phyloP scores from a whole-genome alignment of 2,113 vertebrate genomes.

The Scolopax mira region DNA sequence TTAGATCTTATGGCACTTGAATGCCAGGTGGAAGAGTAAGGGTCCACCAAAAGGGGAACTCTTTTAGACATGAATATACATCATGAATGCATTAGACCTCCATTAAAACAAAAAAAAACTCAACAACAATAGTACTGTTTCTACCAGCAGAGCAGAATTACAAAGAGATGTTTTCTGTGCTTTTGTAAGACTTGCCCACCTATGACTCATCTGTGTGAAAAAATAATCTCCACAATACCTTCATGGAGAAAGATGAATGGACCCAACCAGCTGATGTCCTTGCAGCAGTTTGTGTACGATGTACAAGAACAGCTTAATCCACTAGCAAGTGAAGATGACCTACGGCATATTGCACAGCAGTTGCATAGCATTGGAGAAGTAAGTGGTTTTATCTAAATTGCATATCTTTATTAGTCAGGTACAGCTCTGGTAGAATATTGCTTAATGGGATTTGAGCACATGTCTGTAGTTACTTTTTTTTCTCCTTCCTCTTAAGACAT shows the following conservation, averaged over 20 bases:
- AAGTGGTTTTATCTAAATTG: conserved; percentile 26
- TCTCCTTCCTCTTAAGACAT: not conserved
- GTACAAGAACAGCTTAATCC: conserved; percentile 96
- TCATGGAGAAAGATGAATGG: conserved; percentile 92
- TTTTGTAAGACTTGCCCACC: conserved; percentile 82
- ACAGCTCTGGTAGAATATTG: not conserved
- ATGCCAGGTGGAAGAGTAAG: not conserved
- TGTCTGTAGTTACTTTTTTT: not conserved
- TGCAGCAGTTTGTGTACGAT: conserved; percentile 93
- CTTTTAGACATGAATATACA: not conserved
- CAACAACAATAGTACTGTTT: not conserved
- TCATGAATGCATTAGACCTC: not conserved
- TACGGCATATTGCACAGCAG: conserved; percentile 86
- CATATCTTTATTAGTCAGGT: not conserved
- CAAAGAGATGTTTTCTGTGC: not conserved
- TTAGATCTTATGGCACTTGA: not conserved
- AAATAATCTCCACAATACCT: conserved; percentile 85
- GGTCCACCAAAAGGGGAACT: not conserved
- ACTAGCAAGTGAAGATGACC: conserved; percentile 89
- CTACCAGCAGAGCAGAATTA: not conserved
- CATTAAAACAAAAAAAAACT: not conserved
- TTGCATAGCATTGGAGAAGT: conserved; percentile 95
- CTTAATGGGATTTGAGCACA: not conserved
- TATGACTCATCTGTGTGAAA: conserved; percentile 91
- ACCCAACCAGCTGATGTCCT: conserved; percentile 94